Conservation (phyloP, 2,797 vertebrate species). For the Propithecus perrieri region DNA sequence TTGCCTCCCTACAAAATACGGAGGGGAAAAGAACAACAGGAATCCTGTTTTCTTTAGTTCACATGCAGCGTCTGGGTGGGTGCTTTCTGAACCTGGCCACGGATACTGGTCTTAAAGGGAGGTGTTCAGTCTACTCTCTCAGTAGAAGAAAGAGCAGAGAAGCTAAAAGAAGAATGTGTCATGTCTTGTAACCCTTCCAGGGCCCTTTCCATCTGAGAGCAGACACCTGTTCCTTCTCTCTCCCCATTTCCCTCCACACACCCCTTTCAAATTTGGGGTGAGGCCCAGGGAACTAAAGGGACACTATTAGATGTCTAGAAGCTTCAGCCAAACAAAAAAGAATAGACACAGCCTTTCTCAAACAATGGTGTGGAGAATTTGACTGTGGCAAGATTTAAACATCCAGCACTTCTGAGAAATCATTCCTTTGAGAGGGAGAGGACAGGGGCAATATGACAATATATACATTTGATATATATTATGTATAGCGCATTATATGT, state of each 20-base stretch:
- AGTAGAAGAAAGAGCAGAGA: background rate
- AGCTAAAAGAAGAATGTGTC: background rate
- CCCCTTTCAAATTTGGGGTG: background rate
- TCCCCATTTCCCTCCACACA: background rate
- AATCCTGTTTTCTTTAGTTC: accelerated
- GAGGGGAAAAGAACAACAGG: background rate
- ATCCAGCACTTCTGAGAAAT: background rate
- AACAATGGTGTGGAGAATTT: background rate
- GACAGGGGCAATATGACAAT: background rate
- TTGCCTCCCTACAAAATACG: background rate
- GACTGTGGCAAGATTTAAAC: background rate
- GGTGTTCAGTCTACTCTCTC: background rate
- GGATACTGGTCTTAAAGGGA: background rate
- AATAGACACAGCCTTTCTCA: background rate
- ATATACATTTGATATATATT: no score
- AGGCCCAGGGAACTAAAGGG: background rate
- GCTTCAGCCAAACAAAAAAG: background rate
- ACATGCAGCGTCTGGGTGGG: accelerated
- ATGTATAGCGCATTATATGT: background rate
- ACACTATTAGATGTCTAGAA: background rate
- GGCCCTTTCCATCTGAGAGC: background rate
- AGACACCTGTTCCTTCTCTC: background rate
- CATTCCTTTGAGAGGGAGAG: background rate
- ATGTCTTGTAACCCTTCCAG: accelerated
- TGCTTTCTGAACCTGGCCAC: background rate